These are phyloP conservation scores for Loriculus beryllinus DNA, from an alignment of 2,797 vertebrate genomes.

Conservation along the genomic window DNA sequence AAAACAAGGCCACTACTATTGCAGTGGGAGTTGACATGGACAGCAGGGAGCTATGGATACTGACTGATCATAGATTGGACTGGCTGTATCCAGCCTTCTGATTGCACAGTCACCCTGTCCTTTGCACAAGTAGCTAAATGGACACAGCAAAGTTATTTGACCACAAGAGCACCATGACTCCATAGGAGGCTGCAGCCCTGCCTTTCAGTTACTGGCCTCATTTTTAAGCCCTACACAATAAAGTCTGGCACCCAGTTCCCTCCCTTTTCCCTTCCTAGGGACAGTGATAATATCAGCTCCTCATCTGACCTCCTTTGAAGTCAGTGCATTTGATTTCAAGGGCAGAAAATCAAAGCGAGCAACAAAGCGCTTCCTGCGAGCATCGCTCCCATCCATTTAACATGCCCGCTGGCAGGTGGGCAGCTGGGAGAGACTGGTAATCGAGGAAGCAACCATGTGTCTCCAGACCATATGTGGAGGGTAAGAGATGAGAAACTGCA, in stretches of 20 bases:
- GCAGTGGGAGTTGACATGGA: rapidly evolving
- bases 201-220: not conserved
- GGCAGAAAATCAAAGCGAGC: constrained; percentile 9
- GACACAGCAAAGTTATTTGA: not conserved
- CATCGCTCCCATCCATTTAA: not conserved
- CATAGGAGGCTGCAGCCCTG: not conserved
- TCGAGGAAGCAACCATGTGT: not conserved
- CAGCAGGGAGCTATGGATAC: not conserved
- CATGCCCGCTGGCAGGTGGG: not conserved
- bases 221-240: not conserved
- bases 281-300: not conserved
- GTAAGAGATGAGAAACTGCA: not conserved
- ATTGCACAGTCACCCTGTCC: not conserved
- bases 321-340: not conserved
- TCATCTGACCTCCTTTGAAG: not conserved
- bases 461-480: constrained; percentile 32
- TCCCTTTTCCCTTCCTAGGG: not conserved
- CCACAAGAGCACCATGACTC: not conserved
- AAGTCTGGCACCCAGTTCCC: not conserved
- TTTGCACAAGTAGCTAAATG: not conserved
- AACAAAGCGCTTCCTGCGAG: rapidly evolving
- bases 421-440: not conserved
- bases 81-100: not conserved
- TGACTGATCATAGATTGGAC: not conserved
- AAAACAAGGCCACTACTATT: not conserved